Conservation (phyloP, 37 sponge, comb jelly and placozoan genomes). For the Halisarca cf. caerulea region DNA sequence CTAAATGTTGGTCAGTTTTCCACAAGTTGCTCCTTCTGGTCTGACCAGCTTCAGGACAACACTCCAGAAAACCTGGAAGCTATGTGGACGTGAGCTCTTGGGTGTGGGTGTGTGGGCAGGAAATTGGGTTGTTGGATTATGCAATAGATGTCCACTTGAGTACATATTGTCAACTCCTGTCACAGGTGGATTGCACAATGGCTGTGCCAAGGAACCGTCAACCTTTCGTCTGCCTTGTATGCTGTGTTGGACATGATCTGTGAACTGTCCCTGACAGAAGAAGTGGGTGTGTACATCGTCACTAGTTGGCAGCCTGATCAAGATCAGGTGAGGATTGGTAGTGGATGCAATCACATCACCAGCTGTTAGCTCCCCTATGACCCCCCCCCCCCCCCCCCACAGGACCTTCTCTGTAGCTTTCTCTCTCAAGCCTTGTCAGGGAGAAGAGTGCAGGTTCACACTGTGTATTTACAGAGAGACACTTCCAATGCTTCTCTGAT, state of each 20-base stretch:
- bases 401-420: not conserved
- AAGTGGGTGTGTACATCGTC: conserved; percentile 4
- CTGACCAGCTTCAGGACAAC: not conserved
- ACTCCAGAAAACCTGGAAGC: not conserved
- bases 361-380: too few relatives aligned
- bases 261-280: not conserved
- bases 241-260: not conserved
- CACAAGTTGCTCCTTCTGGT: not conserved
- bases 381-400: not conserved
- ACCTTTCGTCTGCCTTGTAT: not conserved
- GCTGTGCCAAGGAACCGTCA: conserved; percentile 1
- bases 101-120: not conserved
- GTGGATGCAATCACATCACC: too few relatives aligned
- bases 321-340: conserved; percentile 21
- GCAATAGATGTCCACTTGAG: not conserved
- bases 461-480: not conserved
- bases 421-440: not conserved
- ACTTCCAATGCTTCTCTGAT: not conserved
- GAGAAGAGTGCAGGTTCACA: not conserved
- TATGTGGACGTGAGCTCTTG: not conserved
- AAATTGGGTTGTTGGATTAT: too few relatives aligned
- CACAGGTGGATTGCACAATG: conserved; percentile 27
- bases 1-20: not conserved
- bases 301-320: not conserved
- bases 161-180: not conserved